Conservation (phyloP, 2,797 vertebrate genomes). For the Tapera naevia region DNA sequence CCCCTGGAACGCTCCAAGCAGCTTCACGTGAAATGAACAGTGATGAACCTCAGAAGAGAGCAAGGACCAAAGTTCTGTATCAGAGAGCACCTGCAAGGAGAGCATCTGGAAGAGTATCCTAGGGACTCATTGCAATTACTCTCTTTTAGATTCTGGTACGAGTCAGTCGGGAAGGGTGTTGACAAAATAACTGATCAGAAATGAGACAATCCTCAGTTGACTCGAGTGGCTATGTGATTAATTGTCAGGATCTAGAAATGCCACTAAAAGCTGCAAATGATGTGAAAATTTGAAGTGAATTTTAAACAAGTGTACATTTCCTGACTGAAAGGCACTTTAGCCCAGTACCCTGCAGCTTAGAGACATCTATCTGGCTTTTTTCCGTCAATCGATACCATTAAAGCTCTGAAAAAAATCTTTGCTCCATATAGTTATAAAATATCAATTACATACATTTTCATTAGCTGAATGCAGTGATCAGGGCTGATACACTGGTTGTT, state of each 20-base stretch:
- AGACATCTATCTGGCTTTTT: slow-evolving; percentile 68
- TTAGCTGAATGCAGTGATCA: slow-evolving; percentile 75
- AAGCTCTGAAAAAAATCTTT: slow-evolving; percentile 63
- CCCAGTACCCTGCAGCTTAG: slow-evolving; percentile 24
- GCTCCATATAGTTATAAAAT: slow-evolving; percentile 78
- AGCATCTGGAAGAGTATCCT: not conserved
- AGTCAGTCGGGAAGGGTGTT: not conserved
- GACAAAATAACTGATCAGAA: slow-evolving; percentile 56
- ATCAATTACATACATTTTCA: slow-evolving; percentile 81
- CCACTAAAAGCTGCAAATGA: slow-evolving; percentile 67
- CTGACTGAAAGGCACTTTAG: slow-evolving; percentile 63
- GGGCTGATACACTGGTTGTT: slow-evolving; percentile 62
- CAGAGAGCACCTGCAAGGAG: not conserved
- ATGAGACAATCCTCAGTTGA: slow-evolving; percentile 33
- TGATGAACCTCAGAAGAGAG: not conserved
- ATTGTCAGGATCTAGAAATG: slow-evolving; percentile 44
- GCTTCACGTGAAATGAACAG: not conserved
- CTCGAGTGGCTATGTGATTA: not conserved
- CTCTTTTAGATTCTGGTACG: not conserved
- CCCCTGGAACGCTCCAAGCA: not conserved
- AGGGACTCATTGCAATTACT: not conserved
- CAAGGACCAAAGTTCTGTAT: not conserved
- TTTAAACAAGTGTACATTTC: slow-evolving; percentile 68
- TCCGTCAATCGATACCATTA: slow-evolving; percentile 76
- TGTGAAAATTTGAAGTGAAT: slow-evolving; percentile 69